Evolutionary conservation across 2,888 invertebrate genomes (phyloP), one percentile per base, ranked within the genome.

Genomic region (Drosophila hamatofila): DNA sequence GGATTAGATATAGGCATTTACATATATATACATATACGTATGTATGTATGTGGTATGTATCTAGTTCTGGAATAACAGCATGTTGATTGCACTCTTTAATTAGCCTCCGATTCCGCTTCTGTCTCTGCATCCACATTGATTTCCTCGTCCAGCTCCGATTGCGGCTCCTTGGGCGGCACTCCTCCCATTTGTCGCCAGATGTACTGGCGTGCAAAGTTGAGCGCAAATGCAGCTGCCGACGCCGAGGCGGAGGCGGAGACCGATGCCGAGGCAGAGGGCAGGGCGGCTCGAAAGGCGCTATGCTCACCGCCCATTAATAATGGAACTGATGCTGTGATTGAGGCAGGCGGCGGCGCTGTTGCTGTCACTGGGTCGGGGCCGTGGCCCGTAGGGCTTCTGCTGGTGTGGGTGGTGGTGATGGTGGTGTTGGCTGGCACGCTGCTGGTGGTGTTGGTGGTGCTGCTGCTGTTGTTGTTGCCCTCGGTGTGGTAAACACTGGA

Each of bases 231-330:
- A n/a, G 95, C 95, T 33, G 95, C 94, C 25, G 92, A 91, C 63
- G 76, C 80, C 12, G 55, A 92, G 39, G 94, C 94, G 44, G 95
- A 94, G 30, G 94, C 94, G 16, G 92, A 90, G 18, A 12, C 42
- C 67, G 49, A 42, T 4, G 42, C 42, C 23, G 44, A 46, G 9
- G 35, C 75, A 8, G 83, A 59, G 56, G 81, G 80, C 76, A 95
- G 94, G 75, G 96, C 94, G 68, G 96, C 94, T 81, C 96, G 96
- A 93, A 97, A 97, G 18, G 97, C 97, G 93, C 97, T 97, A 94
- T 97, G 96, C 94, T 97, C 97, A 94, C 97, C 97, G 93, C 97
- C 97, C 96, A 97, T 97, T 93, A 94, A 94, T 92, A 94, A 94
- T 93, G 93, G 92, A 93, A 90, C 91, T 93, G 93, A 92, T 93